These are phyloP conservation scores for Pseudonaja textilis DNA, from an alignment of 2,113 vertebrate species.

Conservation along the genomic window DNA sequence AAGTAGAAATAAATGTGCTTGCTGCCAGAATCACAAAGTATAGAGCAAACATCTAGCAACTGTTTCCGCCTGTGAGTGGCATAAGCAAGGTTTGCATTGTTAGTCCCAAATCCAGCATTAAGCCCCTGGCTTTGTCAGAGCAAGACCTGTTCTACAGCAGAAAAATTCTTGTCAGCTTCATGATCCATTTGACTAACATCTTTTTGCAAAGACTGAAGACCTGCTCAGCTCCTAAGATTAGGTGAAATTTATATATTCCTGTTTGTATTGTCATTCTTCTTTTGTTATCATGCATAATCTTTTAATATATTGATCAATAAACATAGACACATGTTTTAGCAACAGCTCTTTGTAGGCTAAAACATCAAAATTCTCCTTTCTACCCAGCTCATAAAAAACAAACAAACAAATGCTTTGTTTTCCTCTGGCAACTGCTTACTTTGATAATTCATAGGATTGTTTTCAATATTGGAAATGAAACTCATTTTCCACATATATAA, in stretches of 20 bases:
- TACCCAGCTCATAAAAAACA: background rate
- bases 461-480: background rate
- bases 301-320: background rate
- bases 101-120: background rate
- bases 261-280: background rate
- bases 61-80: background rate
- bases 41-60: conserved; percentile 4
- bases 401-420: background rate
- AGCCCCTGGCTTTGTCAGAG: rapidly evolving
- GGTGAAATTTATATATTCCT: conserved; percentile 12
- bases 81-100: conserved; percentile 35
- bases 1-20: conserved; percentile 33
- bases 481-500: background rate
- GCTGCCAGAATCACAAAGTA: conserved; percentile 27
- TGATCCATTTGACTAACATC: conserved; percentile 25
- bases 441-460: background rate
- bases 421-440: background rate
- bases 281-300: background rate
- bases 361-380: background rate
- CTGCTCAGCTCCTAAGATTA: conserved; percentile 30
- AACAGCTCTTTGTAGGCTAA: background rate
- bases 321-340: background rate
- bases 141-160: background rate
- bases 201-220: conserved; percentile 25
- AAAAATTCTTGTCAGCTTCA: conserved; percentile 11